These are phyloP conservation scores for Schizotus pectinicornis DNA, from an alignment of 2,888 invertebrate species.

Conservation along the genomic window DNA sequence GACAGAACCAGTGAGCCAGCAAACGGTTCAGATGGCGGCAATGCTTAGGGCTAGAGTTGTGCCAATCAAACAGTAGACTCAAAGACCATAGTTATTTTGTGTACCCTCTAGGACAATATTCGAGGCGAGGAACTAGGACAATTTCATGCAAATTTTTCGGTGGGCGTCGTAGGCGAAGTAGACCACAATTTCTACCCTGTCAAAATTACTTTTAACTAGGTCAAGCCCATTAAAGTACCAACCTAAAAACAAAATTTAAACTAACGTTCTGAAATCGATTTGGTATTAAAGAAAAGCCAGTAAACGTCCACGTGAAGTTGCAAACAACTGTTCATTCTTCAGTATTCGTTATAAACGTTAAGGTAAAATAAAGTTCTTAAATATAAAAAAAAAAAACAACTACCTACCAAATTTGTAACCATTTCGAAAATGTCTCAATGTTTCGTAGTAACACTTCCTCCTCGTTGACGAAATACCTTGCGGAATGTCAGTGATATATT, in stretches of 20 bases:
- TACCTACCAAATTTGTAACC: too few relatives aligned
- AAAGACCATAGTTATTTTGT: conserved; percentile 2
- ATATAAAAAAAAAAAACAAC: conserved; percentile 22
- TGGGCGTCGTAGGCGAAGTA: too few relatives aligned
- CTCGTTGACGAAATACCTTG: conserved; percentile 19
- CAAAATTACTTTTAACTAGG: too few relatives aligned
- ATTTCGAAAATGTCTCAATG: conserved; percentile 39
- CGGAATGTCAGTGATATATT: conserved; percentile 53
- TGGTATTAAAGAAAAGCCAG: too few relatives aligned
- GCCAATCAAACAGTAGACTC: conserved; percentile 48
- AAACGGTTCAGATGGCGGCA: conserved; percentile 53
- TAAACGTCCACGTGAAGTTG: conserved; percentile 6
- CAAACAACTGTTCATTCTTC: too few relatives aligned
- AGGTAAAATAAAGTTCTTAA: too few relatives aligned
- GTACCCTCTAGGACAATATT: conserved; percentile 21
- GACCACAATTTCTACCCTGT: too few relatives aligned
- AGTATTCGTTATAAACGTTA: conserved; percentile 7
- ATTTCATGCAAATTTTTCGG: too few relatives aligned
- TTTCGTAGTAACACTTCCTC: conserved; percentile 27
- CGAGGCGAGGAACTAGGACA: neutral
- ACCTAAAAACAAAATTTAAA: too few relatives aligned
- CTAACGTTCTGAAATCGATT: too few relatives aligned
- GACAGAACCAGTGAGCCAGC: conserved; percentile 61
- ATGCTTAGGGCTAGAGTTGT: conserved; percentile 57
- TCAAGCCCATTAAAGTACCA: too few relatives aligned